Base-by-base conservation (phyloP, 2,888 invertebrate genomes). In the Stomorhina lunata region DNA sequence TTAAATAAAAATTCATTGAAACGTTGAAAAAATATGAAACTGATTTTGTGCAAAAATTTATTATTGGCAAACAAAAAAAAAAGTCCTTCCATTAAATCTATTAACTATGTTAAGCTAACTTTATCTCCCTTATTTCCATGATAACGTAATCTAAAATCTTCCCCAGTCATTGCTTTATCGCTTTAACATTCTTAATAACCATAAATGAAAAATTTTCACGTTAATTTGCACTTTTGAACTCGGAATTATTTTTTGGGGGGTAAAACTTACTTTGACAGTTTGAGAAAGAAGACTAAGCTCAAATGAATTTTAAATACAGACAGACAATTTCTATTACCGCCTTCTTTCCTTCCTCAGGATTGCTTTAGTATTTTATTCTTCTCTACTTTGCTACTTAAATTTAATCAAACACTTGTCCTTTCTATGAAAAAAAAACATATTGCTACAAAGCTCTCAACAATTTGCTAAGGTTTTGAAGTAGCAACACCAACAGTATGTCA, bases 191-290 rank as follows among this genome's bases (percentile, higher is more conserved):
- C 15, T 45, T 71, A 37, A 71, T 71, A 78, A 45, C 63, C 63
- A 78, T 55, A 65, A 78, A 50, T 59, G 29, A 71, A 4, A 57
- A 50, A 53, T 71, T 80, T 76, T 71, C 25, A 81, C 76, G 71
- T 65, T 69, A 76, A 81, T 81, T 76, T 81, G 59, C 76, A 76
- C 63, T 65, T 76, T 76, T 57, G 63, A 48, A 55, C 59, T 57
- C n/a, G n/a, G n/a, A n/a, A 65, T 78, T 78, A 71, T 25, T 45
- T 25, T 40, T 40, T 25, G 34, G 22, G 22, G 20, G n/a, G 53
- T 10, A 53, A 25, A 15, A 59, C n/a, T 20, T 17, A 20, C 25
- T 34, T 50, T 59, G 15, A 37, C 17, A 45, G 4, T 10, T 27
- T 9, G 37, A 55, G 34, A 22, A 34, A 34, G 15, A 45, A 57